phyloP scores from a whole-genome alignment of 2,888 invertebrate species.

The Volucella zonaria region DNA sequence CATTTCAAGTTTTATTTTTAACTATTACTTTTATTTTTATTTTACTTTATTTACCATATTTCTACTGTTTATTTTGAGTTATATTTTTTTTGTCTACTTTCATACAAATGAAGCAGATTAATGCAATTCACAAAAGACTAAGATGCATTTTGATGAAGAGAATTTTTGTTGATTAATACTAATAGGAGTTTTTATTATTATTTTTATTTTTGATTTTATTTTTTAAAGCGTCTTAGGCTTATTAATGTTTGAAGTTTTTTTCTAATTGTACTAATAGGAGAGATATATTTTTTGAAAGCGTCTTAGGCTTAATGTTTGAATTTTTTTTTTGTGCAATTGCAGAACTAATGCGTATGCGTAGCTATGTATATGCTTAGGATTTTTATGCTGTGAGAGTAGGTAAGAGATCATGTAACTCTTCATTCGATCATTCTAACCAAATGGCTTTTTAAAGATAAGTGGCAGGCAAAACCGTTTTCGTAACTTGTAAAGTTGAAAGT shows the following conservation, averaged over 20 bases:
- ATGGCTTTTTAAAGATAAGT: constrained; percentile 1
- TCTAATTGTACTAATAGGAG: too few species aligned
- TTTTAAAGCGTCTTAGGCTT: constrained; percentile 6
- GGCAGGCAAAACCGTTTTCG: too few species aligned
- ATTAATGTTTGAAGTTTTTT: background rate
- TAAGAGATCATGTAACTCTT: constrained; percentile 5
- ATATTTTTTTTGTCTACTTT: constrained; percentile 31
- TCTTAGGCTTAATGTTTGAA: constrained; percentile 9
- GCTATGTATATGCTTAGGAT: constrained; percentile 48
- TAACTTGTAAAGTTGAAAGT: too few species aligned
- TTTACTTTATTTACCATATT: constrained; percentile 23
- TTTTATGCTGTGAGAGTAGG: constrained; percentile 1
- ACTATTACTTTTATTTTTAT: constrained; percentile 28
- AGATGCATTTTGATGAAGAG: constrained; percentile 66
- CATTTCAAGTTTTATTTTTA: background rate
- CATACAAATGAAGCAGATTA: constrained; percentile 42
- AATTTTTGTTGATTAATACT: constrained; percentile 51
- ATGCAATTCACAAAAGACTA: constrained; percentile 73
- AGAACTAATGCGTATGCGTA: constrained; percentile 60
- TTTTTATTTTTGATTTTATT: background rate
- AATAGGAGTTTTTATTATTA: constrained; percentile 50
- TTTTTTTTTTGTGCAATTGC: constrained; percentile 40
- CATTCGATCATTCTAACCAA: constrained; percentile 8
- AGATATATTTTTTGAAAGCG: background rate
- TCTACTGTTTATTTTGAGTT: constrained; percentile 19